Evolutionary conservation across 2,888 invertebrate genomes (phyloP).

Genomic region (Netelia fuscicornis): DNA sequence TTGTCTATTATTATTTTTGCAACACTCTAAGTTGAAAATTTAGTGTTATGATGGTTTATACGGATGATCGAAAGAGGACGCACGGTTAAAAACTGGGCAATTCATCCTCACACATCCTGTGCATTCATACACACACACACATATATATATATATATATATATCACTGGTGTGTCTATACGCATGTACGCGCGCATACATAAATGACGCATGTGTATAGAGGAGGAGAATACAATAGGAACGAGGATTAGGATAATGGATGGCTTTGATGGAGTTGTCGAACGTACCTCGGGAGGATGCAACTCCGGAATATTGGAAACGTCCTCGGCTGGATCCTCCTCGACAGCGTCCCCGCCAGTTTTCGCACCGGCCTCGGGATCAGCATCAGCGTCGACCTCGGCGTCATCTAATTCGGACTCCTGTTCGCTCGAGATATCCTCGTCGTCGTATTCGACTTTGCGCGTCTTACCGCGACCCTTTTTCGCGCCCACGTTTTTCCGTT

Average conservation of each 20-base stretch:
- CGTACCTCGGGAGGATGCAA: slow-evolving; percentile 82
- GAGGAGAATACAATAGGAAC: slow-evolving; percentile 19
- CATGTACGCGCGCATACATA: background rate
- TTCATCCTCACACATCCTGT: background rate
- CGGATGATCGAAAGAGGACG: slow-evolving; percentile 8
- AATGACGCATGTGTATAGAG: background rate
- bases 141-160: background rate
- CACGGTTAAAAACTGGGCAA: slow-evolving; percentile 3
- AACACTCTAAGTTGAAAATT: background rate
- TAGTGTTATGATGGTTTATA: background rate
- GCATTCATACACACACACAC: background rate
- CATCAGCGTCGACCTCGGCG: slow-evolving; percentile 73
- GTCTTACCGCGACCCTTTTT: slow-evolving; percentile 81
- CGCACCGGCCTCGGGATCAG: slow-evolving; percentile 75
- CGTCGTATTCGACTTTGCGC: slow-evolving; percentile 83
- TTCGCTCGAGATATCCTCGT: slow-evolving; percentile 83
- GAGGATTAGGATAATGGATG: background rate
- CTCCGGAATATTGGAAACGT: slow-evolving; percentile 81
- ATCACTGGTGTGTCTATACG: background rate
- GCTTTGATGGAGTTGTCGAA: too few relatives aligned
- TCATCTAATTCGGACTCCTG: slow-evolving; percentile 82
- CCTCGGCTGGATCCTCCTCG: slow-evolving; percentile 80
- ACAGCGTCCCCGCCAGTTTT: slow-evolving; percentile 79
- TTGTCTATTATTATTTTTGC: background rate
- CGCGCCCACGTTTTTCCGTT: slow-evolving; percentile 78